Conservation (phyloP, 2,113 vertebrate genomes). For the Peucedramus taeniatus region DNA sequence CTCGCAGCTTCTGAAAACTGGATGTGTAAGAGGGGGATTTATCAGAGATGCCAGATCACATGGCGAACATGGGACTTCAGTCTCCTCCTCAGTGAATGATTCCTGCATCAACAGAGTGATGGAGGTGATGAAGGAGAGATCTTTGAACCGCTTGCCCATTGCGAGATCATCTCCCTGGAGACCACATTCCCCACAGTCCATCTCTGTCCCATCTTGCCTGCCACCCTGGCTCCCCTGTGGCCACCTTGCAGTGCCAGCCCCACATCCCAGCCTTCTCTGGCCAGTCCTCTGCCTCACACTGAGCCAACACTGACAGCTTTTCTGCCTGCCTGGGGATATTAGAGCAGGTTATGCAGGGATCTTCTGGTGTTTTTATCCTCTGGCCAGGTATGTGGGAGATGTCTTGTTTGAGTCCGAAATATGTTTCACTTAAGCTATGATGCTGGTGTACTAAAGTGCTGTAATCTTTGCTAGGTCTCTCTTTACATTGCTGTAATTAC, state of each 20-base stretch:
- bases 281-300: fast-evolving
- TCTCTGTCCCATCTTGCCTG: background rate
- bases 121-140: background rate
- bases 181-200: background rate
- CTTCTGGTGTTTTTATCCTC: background rate
- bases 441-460: background rate
- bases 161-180: background rate
- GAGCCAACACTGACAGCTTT: background rate
- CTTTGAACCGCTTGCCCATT: fast-evolving
- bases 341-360: background rate
- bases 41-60: background rate
- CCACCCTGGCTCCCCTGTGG: background rate
- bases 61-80: background rate
- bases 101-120: background rate
- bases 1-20: background rate
- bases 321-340: background rate
- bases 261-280: background rate
- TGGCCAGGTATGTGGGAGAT: background rate
- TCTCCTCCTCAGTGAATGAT: background rate
- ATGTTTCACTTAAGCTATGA: background rate
- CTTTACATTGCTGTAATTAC: conserved; percentile 41
- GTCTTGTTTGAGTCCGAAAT: conserved; percentile 25
- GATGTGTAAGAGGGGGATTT: background rate
- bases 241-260: background rate
- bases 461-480: background rate